Evolutionary conservation across 2,113 vertebrate species (phyloP), one percentile per base, ranked within the genome.

Genomic region (Chlorodrepanis virens): DNA sequence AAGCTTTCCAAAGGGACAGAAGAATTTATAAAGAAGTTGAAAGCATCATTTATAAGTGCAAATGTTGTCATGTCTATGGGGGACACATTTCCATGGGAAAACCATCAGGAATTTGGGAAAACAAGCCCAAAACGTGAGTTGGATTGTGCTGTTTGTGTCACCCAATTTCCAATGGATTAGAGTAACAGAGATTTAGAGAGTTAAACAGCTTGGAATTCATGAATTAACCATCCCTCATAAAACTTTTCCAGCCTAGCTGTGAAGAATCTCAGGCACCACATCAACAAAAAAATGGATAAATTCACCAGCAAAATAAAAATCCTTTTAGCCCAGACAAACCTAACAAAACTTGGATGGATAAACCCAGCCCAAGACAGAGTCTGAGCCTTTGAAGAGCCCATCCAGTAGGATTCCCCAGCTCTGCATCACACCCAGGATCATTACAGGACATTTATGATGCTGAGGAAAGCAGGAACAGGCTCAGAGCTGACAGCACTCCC

Each of bases 351-450:
- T 2, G 4, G 44, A 29, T 15, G 78, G 60, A 50, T 11, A 22
- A 83, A 31, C 23, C 93, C 52, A 21, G 18, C 28, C 39, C 27
- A 17, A 70, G 80, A 8, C 49, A 40, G 5, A 37, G 11, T 6
- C 19, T 65, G 77, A 69, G 65, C 5, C 33, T 69, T 19, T 40
- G 14, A 27, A 49, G 52, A 53, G 71, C 88, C 44, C 77, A 49
- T 49, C 37, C 70, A 56, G 4, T 1, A 0, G 0, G 0, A 71
- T 15, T 14, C 1, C 54, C 6, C 27, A 44, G 50, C 2, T 5
- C 60, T 33, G 29, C 76, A 35, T 61, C 87, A 31, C 78, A 14
- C 52, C 91, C 83, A 2, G 4, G 20, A 33, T 11, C 7, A 6
- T 24, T 3, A 11, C 0, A 4, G 76, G 75, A 14, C 7, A 5